These are phyloP conservation scores for Leptinotarsa lineolata DNA, from an alignment of 1,140 invertebrate genomes.

Conservation along the genomic window DNA sequence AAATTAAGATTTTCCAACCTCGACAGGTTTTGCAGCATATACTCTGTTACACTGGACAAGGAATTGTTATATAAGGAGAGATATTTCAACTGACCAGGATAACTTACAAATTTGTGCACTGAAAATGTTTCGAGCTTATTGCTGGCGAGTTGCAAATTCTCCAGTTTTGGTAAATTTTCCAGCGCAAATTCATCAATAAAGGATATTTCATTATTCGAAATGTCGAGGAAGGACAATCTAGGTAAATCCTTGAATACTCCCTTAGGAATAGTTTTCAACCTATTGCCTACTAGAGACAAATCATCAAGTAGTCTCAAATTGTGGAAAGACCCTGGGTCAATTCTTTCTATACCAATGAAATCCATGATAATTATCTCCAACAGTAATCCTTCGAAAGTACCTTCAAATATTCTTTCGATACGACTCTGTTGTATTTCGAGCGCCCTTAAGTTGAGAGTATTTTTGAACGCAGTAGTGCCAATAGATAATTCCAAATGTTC, in stretches of 20 bases:
- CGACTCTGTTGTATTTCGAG: background rate
- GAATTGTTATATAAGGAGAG: constrained; percentile 30
- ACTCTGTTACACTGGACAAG: constrained; percentile 25
- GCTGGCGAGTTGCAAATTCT: constrained; percentile 18
- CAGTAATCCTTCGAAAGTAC: background rate
- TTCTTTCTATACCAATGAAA: background rate
- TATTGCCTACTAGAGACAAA: background rate
- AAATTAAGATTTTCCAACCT: constrained; percentile 31
- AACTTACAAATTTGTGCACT: constrained; percentile 11
- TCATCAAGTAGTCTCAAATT: background rate
- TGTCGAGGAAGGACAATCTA: constrained; percentile 10
- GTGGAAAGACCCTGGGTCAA: constrained; percentile 21
- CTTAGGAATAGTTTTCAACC: background rate
- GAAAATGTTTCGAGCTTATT: constrained; percentile 27
- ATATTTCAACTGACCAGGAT: constrained; percentile 1
- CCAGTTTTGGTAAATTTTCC: constrained; percentile 24
- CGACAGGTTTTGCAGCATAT: background rate
- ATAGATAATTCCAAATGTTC: no score
- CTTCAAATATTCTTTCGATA: background rate
- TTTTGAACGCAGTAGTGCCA: no score
- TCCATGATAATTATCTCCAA: background rate
- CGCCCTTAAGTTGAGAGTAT: no score
- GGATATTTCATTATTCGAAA: constrained; percentile 30
- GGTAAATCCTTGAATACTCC: constrained; percentile 22
- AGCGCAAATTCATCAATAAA: constrained; percentile 27